These are phyloP conservation scores for Pimpla rufipes DNA, from an alignment of 2,888 invertebrate genomes.

Conservation along the genomic window DNA sequence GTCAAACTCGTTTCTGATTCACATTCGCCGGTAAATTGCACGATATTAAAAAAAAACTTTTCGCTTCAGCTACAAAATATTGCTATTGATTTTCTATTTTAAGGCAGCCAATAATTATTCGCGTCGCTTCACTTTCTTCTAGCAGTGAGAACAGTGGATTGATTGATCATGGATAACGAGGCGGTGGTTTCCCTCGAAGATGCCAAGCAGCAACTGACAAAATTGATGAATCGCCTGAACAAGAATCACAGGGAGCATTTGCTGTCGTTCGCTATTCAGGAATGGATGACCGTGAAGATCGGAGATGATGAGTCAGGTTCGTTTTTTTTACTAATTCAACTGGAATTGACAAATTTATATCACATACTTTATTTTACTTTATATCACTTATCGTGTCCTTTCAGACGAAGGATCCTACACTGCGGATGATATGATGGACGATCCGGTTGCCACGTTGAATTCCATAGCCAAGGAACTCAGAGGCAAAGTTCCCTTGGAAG, in stretches of 20 bases:
- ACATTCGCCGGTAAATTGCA: conserved; percentile 16
- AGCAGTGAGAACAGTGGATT: not conserved
- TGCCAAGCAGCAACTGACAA: conserved; percentile 70
- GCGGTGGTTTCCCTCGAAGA: conserved; percentile 63
- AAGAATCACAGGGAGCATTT: conserved; percentile 67
- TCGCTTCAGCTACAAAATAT: not conserved
- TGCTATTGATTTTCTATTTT: conserved; percentile 47
- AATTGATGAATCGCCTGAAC: conserved; percentile 70
- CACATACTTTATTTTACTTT: too few relatives aligned
- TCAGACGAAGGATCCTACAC: conserved; percentile 64
- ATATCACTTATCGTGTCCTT: too few relatives aligned
- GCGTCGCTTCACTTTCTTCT: not conserved
- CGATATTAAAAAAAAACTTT: not conserved
- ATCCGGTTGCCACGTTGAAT: conserved; percentile 73
- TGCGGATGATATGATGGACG: conserved; percentile 69
- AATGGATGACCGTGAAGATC: conserved; percentile 68
- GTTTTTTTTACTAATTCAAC: too few relatives aligned
- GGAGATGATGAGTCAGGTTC: conserved; percentile 60
- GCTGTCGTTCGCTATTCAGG: conserved; percentile 70
- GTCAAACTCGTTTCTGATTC: not conserved
- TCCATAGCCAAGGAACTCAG: conserved; percentile 74
- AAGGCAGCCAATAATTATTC: conserved; percentile 44
- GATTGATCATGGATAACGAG: conserved; percentile 54
- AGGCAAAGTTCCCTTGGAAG: conserved; percentile 74
- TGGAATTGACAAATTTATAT: too few relatives aligned